Percentiles rank a stretch among this genome's conserved stretches.
Conservation (phyloP, 2,113 vertebrate species). For the Uropsilus gracilis region DNA sequence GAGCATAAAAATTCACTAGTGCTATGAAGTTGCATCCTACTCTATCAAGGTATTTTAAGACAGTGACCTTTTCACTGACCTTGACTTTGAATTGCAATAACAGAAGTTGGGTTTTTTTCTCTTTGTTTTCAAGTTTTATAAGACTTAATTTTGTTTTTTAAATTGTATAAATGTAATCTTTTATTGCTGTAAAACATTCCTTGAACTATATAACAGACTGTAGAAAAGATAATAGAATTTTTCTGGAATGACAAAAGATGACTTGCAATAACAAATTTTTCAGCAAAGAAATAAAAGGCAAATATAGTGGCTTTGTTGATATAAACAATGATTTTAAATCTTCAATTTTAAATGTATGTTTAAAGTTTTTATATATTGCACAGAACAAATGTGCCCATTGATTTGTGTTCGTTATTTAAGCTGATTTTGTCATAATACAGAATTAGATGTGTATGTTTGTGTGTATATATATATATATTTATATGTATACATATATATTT, state of each 20-base stretch:
- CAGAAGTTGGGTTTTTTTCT: neutral
- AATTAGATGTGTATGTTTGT: too few species aligned
- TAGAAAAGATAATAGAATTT: neutral
- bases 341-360: constrained; percentile 33
- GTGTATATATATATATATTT: too few species aligned
- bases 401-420: constrained; percentile 21
- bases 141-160: constrained; percentile 16
- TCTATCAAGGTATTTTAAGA: neutral
- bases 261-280: neutral
- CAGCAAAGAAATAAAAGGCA: neutral
- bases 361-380: neutral
- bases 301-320: constrained; percentile 8
- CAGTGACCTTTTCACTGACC: neutral
- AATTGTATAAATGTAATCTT: neutral
- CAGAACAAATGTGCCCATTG: neutral
- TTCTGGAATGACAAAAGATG: neutral
- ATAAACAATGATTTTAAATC: neutral
- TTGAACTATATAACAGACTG: neutral
- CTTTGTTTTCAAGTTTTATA: neutral
- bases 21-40: neutral
- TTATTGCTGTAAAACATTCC: constrained; percentile 31
- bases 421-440: neutral
- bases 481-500: too few species aligned
- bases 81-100: neutral
- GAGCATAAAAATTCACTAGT: neutral